A percentile compares a stretch with the other conserved stretches of the same genome.
Conservation (phyloP, 2,113 vertebrate species). For the Taurulus bubalis region DNA sequence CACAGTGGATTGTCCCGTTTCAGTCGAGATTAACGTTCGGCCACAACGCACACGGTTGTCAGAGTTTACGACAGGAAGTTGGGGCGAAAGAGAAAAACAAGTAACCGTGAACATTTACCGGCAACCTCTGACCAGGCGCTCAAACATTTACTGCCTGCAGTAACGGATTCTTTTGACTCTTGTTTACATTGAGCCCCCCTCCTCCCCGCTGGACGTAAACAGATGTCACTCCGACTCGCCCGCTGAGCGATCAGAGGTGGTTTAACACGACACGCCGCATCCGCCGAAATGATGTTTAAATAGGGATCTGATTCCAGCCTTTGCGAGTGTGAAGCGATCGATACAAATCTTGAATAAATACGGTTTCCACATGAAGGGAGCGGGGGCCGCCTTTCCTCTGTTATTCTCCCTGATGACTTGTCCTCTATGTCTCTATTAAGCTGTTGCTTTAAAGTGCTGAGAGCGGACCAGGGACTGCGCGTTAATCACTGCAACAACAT, state of each 20-base stretch:
- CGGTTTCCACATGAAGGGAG: slow-evolving; percentile 25
- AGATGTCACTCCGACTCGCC: slow-evolving; percentile 50
- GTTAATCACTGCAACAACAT: slow-evolving; percentile 66
- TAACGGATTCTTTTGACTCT: slow-evolving; percentile 68
- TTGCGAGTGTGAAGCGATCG: slow-evolving; percentile 49
- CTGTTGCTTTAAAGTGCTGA: slow-evolving; percentile 42
- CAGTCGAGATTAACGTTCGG: slow-evolving; percentile 16
- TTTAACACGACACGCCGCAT: slow-evolving; percentile 55
- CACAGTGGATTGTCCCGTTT: slow-evolving; percentile 5
- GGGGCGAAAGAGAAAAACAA: slow-evolving; percentile 35
- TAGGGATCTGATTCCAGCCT: slow-evolving; percentile 61
- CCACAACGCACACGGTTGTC: not conserved
- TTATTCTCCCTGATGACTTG: slow-evolving; percentile 48
- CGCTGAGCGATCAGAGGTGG: slow-evolving; percentile 60
- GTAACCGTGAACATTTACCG: slow-evolving; percentile 67
- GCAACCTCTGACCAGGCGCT: slow-evolving; percentile 48
- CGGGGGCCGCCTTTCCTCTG: slow-evolving; percentile 26
- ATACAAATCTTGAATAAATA: slow-evolving; percentile 65
- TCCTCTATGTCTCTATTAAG: slow-evolving; percentile 44
- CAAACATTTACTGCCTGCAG: slow-evolving; percentile 52
- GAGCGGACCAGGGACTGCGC: slow-evolving; percentile 30
- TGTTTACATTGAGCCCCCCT: slow-evolving; percentile 42
- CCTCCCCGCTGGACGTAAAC: slow-evolving; percentile 56
- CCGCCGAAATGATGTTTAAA: slow-evolving; percentile 45
- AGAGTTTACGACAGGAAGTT: slow-evolving; percentile 62